A percentile compares a stretch with the other conserved stretches of the same genome.
These are phyloP conservation scores for Cariama cristata DNA, from an alignment of 2,113 vertebrate genomes.

Conservation along the genomic window DNA sequence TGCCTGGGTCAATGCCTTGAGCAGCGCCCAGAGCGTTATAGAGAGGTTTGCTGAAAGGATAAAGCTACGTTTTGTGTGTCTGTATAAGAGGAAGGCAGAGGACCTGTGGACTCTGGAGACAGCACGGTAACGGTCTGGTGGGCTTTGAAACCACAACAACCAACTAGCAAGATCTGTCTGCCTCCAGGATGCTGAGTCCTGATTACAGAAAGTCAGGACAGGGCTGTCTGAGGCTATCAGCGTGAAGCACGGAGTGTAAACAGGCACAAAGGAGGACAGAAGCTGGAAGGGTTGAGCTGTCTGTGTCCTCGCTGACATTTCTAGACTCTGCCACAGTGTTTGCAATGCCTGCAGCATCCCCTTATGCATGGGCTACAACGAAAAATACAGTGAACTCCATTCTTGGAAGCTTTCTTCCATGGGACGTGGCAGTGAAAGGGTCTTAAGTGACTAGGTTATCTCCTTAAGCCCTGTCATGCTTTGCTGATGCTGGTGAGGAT, in stretches of 20 bases:
- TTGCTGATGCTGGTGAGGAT: neutral
- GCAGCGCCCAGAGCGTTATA: accelerated
- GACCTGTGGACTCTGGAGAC: neutral
- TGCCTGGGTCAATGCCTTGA: neutral
- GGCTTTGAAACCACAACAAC: neutral
- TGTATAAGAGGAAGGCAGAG: neutral
- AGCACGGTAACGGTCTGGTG: neutral
- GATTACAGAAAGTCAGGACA: neutral
- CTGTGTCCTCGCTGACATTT: neutral
- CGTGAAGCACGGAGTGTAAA: neutral
- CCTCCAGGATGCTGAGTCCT: neutral
- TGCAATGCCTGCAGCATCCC: neutral
- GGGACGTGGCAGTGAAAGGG: too few relatives aligned
- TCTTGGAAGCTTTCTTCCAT: neutral
- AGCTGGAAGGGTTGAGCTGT: neutral
- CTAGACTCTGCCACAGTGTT: neutral
- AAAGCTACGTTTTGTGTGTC: neutral
- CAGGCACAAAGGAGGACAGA: neutral
- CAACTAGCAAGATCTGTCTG: neutral
- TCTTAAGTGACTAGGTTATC: neutral
- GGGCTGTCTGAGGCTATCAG: neutral
- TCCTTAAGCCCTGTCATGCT: neutral
- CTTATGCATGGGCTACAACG: accelerated
- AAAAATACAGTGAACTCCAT: accelerated
- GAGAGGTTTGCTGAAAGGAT: neutral